Percentiles rank a stretch among this genome's conserved stretches.
Conservation (phyloP, 2,113 vertebrate genomes). For the Oxyruncus cristatus region DNA sequence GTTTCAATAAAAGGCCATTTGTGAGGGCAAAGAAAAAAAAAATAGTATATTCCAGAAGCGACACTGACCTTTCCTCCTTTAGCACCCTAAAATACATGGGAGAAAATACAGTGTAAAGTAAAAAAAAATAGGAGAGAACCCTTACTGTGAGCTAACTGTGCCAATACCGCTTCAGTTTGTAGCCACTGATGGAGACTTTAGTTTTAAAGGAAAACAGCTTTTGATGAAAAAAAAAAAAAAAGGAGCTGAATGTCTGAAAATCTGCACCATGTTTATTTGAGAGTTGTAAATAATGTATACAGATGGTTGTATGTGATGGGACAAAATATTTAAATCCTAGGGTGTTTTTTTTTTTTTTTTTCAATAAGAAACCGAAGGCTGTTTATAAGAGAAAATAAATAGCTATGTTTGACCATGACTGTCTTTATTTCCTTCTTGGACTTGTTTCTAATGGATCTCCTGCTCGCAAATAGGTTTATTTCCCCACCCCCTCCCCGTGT, state of each 20-base stretch:
- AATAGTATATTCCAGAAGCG: neutral
- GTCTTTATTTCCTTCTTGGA: neutral
- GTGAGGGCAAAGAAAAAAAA: neutral
- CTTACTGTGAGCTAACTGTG: conserved; percentile 63
- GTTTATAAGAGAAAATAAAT: conserved; percentile 86
- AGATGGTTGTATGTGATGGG: conserved; percentile 74
- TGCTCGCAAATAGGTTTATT: neutral
- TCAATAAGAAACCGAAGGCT: conserved; percentile 74
- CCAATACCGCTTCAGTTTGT: conserved; percentile 53
- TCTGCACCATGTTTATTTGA: conserved; percentile 70
- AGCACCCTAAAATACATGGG: neutral
- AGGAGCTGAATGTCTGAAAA: conserved; percentile 68
- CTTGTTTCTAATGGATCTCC: neutral
- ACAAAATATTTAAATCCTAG: conserved; percentile 79
- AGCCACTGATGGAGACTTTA: neutral
- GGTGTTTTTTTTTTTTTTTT: conserved; percentile 11
- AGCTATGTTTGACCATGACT: conserved; percentile 78
- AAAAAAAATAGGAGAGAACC: neutral
- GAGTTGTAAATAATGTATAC: conserved; percentile 85
- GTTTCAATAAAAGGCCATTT: neutral
- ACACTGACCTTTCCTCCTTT: neutral
- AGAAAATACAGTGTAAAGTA: neutral
- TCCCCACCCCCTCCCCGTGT: rapidly evolving
- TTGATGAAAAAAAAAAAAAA: neutral
- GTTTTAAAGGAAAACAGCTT: conserved; percentile 47